A percentile compares a stretch with the other conserved stretches of the same genome.
phyloP scores from a whole-genome alignment of 2,888 invertebrate genomes.

The Catocala fraxini region DNA sequence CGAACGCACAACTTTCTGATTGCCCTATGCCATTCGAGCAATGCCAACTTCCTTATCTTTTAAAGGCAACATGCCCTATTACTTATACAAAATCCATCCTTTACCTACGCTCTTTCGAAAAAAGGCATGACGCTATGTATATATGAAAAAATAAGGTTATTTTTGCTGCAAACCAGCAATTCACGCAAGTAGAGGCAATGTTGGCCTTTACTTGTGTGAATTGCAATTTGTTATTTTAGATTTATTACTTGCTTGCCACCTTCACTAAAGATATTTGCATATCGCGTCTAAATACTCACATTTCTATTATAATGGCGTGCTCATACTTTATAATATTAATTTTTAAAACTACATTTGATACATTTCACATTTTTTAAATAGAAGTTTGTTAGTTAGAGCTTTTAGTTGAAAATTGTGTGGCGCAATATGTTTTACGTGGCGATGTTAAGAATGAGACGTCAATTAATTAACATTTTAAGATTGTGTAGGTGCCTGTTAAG shows the following conservation, averaged over 20 bases:
- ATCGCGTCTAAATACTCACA: conserved; percentile 41
- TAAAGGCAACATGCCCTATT: too few relatives aligned
- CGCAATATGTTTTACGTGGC: neutral
- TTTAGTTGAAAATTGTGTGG: neutral
- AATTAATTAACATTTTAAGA: too few relatives aligned
- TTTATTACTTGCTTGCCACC: conserved; percentile 11
- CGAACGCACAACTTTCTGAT: too few relatives aligned
- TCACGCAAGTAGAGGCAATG: neutral
- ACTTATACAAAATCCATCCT: too few relatives aligned
- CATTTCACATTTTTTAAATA: neutral
- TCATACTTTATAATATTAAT: neutral
- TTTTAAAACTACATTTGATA: neutral
- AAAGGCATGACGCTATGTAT: too few relatives aligned
- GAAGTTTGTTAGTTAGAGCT: neutral
- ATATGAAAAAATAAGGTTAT: too few relatives aligned
- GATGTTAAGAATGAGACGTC: too few relatives aligned
- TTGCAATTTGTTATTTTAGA: conserved; percentile 6
- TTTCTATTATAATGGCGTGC: conserved; percentile 53
- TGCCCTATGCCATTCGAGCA: too few relatives aligned
- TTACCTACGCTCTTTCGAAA: too few relatives aligned
- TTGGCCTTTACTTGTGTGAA: neutral
- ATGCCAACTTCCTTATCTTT: too few relatives aligned
- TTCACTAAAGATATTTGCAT: conserved; percentile 51
- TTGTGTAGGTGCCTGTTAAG: too few relatives aligned
- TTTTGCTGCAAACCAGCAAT: neutral